A percentile compares a stretch with the other conserved stretches of the same genome.
Conservation (phyloP, 1,140 invertebrate genomes). For the Caenorhabditis latens region DNA sequence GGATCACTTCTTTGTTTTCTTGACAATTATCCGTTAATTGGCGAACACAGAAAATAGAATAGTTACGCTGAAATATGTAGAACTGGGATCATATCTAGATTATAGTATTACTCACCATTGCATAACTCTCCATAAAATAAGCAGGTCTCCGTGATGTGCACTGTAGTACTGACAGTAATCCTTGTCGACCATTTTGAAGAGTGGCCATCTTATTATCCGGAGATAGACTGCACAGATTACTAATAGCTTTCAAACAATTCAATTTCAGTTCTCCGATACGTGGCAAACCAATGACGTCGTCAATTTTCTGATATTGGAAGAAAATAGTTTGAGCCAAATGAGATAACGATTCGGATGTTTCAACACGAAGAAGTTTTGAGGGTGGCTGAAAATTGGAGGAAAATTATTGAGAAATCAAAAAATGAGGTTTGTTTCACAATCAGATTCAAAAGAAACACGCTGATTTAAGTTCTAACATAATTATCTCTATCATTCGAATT, state of each 20-base stretch:
- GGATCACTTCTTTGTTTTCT: constrained; percentile 60
- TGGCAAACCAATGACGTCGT: neutral
- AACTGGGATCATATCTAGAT: neutral
- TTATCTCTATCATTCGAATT: too few species aligned
- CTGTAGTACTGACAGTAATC: constrained; percentile 48
- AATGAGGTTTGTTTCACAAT: neutral
- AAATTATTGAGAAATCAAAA: neutral
- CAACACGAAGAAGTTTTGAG: constrained; percentile 8
- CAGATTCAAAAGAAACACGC: too few species aligned
- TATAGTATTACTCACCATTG: constrained; percentile 11
- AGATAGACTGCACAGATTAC: constrained; percentile 51
- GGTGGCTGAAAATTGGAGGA: constrained; percentile 11
- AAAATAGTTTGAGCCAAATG: neutral
- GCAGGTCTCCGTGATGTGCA: constrained; percentile 26
- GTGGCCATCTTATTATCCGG: constrained; percentile 17
- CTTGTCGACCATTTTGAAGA: constrained; percentile 25
- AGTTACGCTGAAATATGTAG: constrained; percentile 51
- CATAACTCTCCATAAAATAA: constrained; percentile 49
- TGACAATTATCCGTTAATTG: constrained; percentile 57
- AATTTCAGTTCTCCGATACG: constrained; percentile 40
- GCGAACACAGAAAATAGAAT: constrained; percentile 53
- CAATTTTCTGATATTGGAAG: neutral
- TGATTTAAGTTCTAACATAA: too few species aligned
- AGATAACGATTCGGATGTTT: neutral
- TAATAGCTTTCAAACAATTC: constrained; percentile 34